Evolutionary conservation across 2,113 vertebrate species (phyloP).

Genomic region (Erythrocebus patas): DNA sequence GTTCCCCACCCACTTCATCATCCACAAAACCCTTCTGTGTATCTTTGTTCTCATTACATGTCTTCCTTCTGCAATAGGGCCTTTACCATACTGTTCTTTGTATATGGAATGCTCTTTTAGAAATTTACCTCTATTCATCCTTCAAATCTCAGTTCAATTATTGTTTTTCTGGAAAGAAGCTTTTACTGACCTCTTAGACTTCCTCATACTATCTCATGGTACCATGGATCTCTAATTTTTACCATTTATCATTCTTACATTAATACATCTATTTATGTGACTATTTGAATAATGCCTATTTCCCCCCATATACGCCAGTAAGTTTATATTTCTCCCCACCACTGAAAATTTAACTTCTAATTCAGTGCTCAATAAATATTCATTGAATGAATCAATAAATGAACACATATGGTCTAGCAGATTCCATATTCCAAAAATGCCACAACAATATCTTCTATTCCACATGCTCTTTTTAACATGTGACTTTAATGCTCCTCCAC

Average conservation of each 20-base stretch:
- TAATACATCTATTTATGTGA: neutral
- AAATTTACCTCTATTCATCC: neutral
- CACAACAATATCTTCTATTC: neutral
- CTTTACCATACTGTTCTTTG: neutral
- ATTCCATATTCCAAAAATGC: slow-evolving; percentile 7
- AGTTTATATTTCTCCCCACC: neutral
- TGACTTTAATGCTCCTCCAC: neutral
- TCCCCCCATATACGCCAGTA: neutral
- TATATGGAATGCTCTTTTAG: neutral
- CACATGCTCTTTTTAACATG: neutral
- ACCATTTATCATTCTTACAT: neutral
- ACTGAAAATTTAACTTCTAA: neutral
- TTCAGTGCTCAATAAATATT: neutral
- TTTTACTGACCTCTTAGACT: neutral
- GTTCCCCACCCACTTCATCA: neutral
- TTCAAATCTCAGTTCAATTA: slow-evolving; percentile 1
- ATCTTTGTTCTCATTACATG: neutral
- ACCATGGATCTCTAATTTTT: neutral
- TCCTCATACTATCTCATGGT: neutral
- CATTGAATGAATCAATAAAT: neutral
- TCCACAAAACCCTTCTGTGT: neutral
- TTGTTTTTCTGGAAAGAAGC: neutral
- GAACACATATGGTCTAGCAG: neutral
- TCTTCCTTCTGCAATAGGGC: neutral
- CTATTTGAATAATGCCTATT: neutral